Base-by-base conservation (phyloP, 2,113 vertebrate genomes). In the Thomomys bottae region DNA sequence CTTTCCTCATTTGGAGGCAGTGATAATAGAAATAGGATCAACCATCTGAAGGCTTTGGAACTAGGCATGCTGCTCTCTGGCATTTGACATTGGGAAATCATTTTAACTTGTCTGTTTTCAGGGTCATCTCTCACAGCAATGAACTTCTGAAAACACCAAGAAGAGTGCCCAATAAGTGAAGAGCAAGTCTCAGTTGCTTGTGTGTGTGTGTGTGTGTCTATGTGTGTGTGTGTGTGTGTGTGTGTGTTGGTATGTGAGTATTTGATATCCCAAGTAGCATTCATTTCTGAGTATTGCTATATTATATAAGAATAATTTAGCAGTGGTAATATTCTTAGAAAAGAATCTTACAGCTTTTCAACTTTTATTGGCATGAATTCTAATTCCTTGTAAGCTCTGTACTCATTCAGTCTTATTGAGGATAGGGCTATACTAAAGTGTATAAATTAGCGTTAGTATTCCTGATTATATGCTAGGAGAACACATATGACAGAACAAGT, bases 401-500 rank as follows among this genome's bases (percentile, higher is more conserved):
- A 70, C 24, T 40, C 10, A 61, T 32, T 61, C 61, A 89, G 8
- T 94, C 90, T 90, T 70, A 73, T 8, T 17, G 54, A 82, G 23
- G 32, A 3, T 23, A 86, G 45, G 6, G 15, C 67, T 81, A n/a
- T 84, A 90, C 81, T 78, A 77, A 86, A 81, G 54, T 86, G 92
- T 92, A 64, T 66, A 54, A 96, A 92, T 91, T 87, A 32, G 8
- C 84, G 88, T 88, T 76, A 94, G 95, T 94, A 92, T 90, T 84
- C 76, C 68, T 94, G 88, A 90, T 80, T 78, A 49, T 68, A 42
- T 88, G 68, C 54, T 95, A 77, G 9, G 61, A 90, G 57, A 89
- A 45, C 6, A 70, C 77, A 81, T 84, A 88, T 87, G 73, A 82
- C 88, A 26, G 4, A 84, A 42, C 12, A 20, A 30, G 66, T 89